phyloP scores from a whole-genome alignment of 2,797 vertebrate genomes.

The Micromesistius poutassou region DNA sequence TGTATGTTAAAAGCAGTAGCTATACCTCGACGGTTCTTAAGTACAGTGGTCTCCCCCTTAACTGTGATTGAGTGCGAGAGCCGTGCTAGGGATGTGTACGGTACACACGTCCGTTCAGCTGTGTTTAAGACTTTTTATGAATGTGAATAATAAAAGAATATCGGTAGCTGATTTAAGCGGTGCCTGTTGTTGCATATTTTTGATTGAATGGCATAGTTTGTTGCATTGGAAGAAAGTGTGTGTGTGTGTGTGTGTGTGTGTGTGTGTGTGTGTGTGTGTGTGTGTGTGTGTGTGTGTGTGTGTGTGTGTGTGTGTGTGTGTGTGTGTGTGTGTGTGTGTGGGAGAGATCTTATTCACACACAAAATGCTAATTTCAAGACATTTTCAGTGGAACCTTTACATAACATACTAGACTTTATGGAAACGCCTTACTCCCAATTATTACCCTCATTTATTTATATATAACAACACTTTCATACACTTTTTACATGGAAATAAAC shows the following conservation, averaged over 20 bases:
- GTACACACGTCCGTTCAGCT: neutral
- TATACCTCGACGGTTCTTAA: constrained; percentile 42
- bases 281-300: neutral
- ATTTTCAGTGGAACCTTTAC: too few species aligned
- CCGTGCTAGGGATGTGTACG: constrained; percentile 34
- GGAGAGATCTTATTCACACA: too few species aligned
- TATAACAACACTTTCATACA: too few species aligned
- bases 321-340: neutral
- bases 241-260: neutral
- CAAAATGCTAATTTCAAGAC: too few species aligned
- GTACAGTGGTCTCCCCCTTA: constrained; percentile 32
- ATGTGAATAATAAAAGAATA: constrained; percentile 3
- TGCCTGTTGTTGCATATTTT: neutral
- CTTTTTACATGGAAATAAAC: too few species aligned
- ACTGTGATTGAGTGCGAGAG: constrained; percentile 63
- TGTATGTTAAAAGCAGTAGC: constrained; percentile 28
- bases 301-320: neutral
- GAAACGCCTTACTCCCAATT: too few species aligned
- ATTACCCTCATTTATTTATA: too few species aligned
- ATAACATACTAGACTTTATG: too few species aligned
- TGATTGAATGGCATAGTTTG: too few species aligned
- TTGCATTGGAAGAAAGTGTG: neutral
- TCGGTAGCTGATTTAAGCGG: neutral
- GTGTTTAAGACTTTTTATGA: neutral
- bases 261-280: neutral